phyloP scores from a whole-genome alignment of 1,140 invertebrate species.

The Ephestia elutella region DNA sequence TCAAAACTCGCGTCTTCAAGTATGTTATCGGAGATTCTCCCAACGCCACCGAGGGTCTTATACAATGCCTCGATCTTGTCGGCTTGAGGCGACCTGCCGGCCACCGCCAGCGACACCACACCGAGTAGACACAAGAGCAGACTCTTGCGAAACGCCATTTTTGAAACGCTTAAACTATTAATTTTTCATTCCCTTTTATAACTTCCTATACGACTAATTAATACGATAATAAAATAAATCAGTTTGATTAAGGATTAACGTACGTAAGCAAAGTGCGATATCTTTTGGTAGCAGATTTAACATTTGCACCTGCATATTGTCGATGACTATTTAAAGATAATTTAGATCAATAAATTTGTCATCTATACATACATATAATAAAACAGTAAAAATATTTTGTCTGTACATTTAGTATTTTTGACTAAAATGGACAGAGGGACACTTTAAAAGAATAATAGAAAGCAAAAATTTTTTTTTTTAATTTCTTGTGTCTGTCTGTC shows the following conservation, averaged over 20 bases:
- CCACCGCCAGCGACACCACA: neutral
- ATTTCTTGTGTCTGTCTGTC: no score
- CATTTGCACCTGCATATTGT: neutral
- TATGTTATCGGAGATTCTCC: slow-evolving; percentile 35
- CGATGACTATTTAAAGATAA: neutral
- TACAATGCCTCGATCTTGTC: slow-evolving; percentile 25
- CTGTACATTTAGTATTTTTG: no score
- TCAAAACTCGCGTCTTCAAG: slow-evolving; percentile 41
- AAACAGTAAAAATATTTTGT: no score
- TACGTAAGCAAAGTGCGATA: neutral
- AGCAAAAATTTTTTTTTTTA: no score
- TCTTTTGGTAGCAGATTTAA: neutral
- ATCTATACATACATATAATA: no score
- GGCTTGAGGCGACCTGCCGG: slow-evolving; percentile 22
- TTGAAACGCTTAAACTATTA: neutral
- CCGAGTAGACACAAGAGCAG: slow-evolving; percentile 16
- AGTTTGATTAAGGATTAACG: neutral
- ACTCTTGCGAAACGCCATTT: neutral
- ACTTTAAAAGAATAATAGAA: no score
- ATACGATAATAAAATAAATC: neutral
- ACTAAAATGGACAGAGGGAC: no score
- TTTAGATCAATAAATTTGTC: no score
- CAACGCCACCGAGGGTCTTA: slow-evolving; percentile 10
- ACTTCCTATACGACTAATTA: neutral
- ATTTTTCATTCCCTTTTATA: neutral